Evolutionary conservation across 2,888 invertebrate species (phyloP).

Genomic region (Ectropis crepuscularia): DNA sequence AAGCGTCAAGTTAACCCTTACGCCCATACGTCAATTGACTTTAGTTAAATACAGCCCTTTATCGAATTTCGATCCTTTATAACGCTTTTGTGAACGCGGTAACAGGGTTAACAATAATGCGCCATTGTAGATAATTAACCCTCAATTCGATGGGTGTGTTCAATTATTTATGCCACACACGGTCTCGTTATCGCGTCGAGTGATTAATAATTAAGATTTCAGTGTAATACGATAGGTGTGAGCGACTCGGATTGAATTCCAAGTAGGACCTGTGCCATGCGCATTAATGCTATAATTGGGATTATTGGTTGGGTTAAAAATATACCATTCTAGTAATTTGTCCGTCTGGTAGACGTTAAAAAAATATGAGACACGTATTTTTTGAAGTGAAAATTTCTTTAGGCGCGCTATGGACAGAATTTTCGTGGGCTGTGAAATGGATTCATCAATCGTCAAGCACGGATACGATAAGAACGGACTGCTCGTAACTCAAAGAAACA

Average conservation of each 20-base stretch:
- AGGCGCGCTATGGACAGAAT: too few species aligned
- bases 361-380: too few species aligned
- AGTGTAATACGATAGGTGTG: slow-evolving; percentile 33
- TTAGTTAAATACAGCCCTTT: background rate
- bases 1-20: too few species aligned
- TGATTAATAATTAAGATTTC: slow-evolving; percentile 34
- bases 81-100: background rate
- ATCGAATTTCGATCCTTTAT: background rate
- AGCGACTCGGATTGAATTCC: slow-evolving; percentile 36
- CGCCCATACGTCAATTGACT: background rate
- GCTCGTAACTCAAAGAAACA: too few species aligned
- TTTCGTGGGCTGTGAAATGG: too few species aligned
- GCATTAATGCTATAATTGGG: too few species aligned
- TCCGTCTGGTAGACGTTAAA: too few species aligned
- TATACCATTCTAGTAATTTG: too few species aligned
- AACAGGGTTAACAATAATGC: slow-evolving; percentile 1
- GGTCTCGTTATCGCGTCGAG: slow-evolving; percentile 21
- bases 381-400: too few species aligned
- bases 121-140: slow-evolving; percentile 11
- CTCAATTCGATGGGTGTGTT: slow-evolving; percentile 17
- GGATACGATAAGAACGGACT: too few species aligned
- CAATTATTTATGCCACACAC: slow-evolving; percentile 26
- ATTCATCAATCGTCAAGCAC: too few species aligned
- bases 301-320: too few species aligned
- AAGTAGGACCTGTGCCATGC: slow-evolving; percentile 20